These are phyloP conservation scores for Crotalus helleri DNA, from an alignment of 2,113 vertebrate genomes.

Conservation along the genomic window DNA sequence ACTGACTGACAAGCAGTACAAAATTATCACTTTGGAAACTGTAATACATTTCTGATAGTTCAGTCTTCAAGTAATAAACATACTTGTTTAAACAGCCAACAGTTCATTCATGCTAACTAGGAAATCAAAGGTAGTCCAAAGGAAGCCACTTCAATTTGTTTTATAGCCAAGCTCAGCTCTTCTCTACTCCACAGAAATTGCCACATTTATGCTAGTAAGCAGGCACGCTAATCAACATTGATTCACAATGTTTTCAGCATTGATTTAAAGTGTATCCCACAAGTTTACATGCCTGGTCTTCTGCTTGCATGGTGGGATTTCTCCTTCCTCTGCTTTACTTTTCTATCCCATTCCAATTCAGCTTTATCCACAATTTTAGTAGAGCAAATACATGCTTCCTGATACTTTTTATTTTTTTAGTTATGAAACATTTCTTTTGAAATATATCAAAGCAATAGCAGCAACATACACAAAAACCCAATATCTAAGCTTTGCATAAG, in stretches of 20 bases:
- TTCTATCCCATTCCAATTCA: background rate
- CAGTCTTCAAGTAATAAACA: background rate
- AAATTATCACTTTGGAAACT: background rate
- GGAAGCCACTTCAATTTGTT: background rate
- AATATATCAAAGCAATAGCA: background rate
- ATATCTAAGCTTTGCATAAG: background rate
- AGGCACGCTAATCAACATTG: background rate
- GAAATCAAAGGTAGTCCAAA: background rate
- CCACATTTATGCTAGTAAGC: background rate
- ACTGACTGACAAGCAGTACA: background rate
- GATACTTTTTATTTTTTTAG: slow-evolving; percentile 14
- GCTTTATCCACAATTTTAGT: background rate
- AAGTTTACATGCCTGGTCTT: background rate
- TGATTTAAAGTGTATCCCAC: background rate
- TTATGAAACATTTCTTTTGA: background rate
- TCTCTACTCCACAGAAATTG: background rate
- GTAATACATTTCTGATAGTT: background rate
- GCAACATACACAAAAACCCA: background rate
- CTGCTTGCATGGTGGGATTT: background rate
- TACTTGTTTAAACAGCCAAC: background rate
- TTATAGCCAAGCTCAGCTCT: background rate
- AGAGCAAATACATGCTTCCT: background rate
- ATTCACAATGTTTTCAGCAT: background rate
- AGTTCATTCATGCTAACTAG: background rate
- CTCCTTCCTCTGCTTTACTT: background rate